Evolutionary conservation across 2,888 invertebrate species (phyloP), one percentile per base, ranked within the genome.

Genomic region (Anoplius nigerrimus): DNA sequence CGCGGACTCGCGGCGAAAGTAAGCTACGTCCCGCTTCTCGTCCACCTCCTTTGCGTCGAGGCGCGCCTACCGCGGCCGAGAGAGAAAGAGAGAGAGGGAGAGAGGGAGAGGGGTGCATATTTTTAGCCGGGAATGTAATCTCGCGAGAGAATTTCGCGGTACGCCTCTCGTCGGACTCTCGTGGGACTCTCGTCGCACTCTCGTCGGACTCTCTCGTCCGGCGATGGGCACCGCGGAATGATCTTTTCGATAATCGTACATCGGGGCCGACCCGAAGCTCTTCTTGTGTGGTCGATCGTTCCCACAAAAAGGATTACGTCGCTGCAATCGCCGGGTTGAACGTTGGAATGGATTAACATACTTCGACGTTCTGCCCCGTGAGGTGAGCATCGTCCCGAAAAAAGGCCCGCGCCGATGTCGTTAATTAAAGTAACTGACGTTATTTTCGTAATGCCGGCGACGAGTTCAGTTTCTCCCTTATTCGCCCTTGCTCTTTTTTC

Each of bases 201-300:
- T n/a, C n/a, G n/a, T n/a, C n/a, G n/a, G n/a, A n/a, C n/a, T n/a
- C n/a, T n/a, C n/a, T 13, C n/a, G 18, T 11, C 0, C n/a, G 27
- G 27, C 20, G 13, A 15, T 11, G 1, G 55, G 34, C 15, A 16
- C 6, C 16, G 61, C 27, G 53, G 53, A 71, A 69, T 71, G 64
- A 69, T 66, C 52, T 75, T 71, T 69, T 42, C 62, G 65, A 78
- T 68, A 64, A 68, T 66, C 63, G 27, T 65, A 60, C 68, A 64
- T 66, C 63, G 63, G 48, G 67, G 59, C 59, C 67, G 64, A 71
- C 69, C 61, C 1, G 34, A n/a, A n/a, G 67, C 76, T 78, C 79
- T 72, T 76, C 78, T 69, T 78, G 78, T 78, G 78, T 78, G 78
- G 78, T 22, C 34, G 22, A 20, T 58, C 69, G 43, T 48, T 18